Evolutionary conservation across 2,888 invertebrate species (phyloP).

Genomic region (Temnothorax rugatulus): DNA sequence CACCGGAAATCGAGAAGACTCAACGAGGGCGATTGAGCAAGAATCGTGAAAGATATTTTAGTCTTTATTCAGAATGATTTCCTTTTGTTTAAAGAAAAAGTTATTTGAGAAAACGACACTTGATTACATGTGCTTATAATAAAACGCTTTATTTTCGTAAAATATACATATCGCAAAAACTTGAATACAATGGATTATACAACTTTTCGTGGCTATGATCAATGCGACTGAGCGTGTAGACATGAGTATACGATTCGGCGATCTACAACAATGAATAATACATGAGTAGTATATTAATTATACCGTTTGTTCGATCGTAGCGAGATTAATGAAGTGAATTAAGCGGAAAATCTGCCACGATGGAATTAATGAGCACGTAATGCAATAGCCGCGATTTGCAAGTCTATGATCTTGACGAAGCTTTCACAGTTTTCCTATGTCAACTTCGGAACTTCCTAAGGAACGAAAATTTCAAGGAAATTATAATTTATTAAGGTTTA

Average conservation of each 20-base stretch:
- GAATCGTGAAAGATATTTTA: neutral
- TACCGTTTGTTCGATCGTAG: slow-evolving; percentile 16
- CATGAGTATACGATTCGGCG: neutral
- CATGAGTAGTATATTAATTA: slow-evolving; percentile 40
- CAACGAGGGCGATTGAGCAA: neutral
- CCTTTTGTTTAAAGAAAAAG: neutral
- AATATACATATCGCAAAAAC: neutral
- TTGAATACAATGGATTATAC: too few species aligned
- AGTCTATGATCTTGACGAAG: slow-evolving; percentile 54
- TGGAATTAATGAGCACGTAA: slow-evolving; percentile 45
- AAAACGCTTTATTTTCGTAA: neutral
- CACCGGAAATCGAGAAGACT: neutral
- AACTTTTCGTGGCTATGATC: neutral
- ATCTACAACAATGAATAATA: slow-evolving; percentile 50
- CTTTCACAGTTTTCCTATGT: slow-evolving; percentile 45
- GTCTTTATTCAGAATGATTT: neutral
- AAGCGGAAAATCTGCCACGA: slow-evolving; percentile 35
- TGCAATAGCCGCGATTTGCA: slow-evolving; percentile 38
- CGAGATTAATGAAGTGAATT: slow-evolving; percentile 49
- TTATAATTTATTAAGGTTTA: slow-evolving; percentile 9
- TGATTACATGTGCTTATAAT: neutral
- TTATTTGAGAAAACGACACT: neutral
- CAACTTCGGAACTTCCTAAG: slow-evolving; percentile 18
- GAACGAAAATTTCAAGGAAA: neutral
- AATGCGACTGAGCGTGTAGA: neutral